phyloP scores from a whole-genome alignment of 2,888 invertebrate species.

The Sesamia inferens region DNA sequence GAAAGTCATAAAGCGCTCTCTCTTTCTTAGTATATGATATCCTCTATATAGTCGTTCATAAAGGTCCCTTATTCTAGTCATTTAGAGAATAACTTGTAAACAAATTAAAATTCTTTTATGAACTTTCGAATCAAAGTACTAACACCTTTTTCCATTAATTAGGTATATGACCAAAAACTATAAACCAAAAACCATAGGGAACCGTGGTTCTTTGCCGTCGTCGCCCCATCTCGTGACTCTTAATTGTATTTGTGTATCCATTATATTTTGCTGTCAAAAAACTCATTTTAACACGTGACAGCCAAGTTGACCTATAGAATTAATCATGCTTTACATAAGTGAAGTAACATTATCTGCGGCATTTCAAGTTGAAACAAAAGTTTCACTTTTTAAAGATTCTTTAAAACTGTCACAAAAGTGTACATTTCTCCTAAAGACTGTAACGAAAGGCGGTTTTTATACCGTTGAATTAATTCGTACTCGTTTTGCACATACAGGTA shows the following conservation, averaged over 20 bases:
- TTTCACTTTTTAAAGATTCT: slow-evolving; percentile 64
- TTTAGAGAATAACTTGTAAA: slow-evolving; percentile 36
- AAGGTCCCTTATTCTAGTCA: slow-evolving; percentile 41
- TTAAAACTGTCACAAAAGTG: slow-evolving; percentile 33
- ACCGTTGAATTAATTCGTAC: not conserved
- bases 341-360: slow-evolving; percentile 36
- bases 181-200: slow-evolving; percentile 75
- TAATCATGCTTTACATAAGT: slow-evolving; percentile 27
- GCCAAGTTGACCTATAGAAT: slow-evolving; percentile 3
- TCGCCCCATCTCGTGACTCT: slow-evolving; percentile 57
- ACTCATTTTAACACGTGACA: slow-evolving; percentile 9
- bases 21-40: slow-evolving; percentile 49
- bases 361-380: slow-evolving; percentile 51
- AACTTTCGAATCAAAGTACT: slow-evolving; percentile 66
- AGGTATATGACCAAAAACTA: too few species aligned
- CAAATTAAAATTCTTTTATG: slow-evolving; percentile 56
- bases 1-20: slow-evolving; percentile 60
- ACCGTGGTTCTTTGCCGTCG: slow-evolving; percentile 75
- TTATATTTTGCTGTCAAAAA: not conserved
- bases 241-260: not conserved
- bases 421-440: slow-evolving; percentile 5
- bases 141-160: slow-evolving; percentile 34
- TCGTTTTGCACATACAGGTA: not conserved
- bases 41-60: slow-evolving; percentile 47
- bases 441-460: not conserved